Conservation (phyloP, 2,888 invertebrate species). For the Lepeophtheirus nordmannii region DNA sequence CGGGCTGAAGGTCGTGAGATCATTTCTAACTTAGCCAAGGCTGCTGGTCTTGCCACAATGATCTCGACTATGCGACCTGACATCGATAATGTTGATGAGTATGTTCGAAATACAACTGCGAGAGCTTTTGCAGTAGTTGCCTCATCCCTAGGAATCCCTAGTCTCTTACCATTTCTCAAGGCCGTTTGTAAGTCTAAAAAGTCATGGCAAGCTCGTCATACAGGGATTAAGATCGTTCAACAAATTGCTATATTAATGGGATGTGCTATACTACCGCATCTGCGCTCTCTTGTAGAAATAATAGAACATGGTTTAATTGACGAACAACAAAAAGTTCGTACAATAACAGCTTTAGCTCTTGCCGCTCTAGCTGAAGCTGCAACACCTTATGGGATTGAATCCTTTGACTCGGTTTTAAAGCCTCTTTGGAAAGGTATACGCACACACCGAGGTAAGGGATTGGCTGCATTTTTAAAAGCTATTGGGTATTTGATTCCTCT, state of each 20-base stretch:
- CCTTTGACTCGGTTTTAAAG: conserved; percentile 96
- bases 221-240: conserved; percentile 98
- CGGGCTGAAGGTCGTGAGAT: conserved; percentile 98
- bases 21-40: conserved; percentile 96
- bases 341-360: conserved; percentile 93
- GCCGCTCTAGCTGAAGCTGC: conserved; percentile 98
- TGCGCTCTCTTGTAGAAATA: conserved; percentile 94
- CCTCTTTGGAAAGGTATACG: conserved; percentile 98
- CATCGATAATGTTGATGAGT: conserved; percentile 96
- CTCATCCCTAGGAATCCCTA: conserved; percentile 94
- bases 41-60: conserved; percentile 98
- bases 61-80: conserved; percentile 99
- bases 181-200: conserved; percentile 98
- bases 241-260: conserved; percentile 99
- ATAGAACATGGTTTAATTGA: conserved; percentile 97
- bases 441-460: conserved; percentile 58
- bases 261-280: conserved; percentile 94
- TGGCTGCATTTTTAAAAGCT: conserved; percentile 97
- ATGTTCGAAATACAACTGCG: conserved; percentile 97
- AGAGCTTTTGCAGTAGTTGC: conserved; percentile 99
- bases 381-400: conserved; percentile 98
- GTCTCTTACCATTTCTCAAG: conserved; percentile 88
- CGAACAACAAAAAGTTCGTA: conserved; percentile 96
- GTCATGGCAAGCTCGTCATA: conserved; percentile 95
- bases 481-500: conserved; percentile 97